These are phyloP conservation scores for Nerophis ophidion DNA, from an alignment of 2,113 vertebrate species.

Conservation along the genomic window DNA sequence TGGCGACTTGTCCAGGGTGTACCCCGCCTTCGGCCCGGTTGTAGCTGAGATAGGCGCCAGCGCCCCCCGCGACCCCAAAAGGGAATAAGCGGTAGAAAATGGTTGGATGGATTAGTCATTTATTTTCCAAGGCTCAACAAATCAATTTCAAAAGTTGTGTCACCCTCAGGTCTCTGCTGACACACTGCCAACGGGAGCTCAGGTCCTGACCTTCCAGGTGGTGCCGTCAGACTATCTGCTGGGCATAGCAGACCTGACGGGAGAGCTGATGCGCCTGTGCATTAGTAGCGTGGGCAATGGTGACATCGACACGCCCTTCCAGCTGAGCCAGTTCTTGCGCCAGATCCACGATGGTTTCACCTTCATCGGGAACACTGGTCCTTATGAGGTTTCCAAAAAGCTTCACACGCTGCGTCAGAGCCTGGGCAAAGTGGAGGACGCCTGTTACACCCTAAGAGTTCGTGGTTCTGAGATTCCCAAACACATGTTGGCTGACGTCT, in stretches of 20 bases:
- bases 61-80: too few species aligned
- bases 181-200: slow-evolving; percentile 36
- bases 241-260: slow-evolving; percentile 91
- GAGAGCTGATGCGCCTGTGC: slow-evolving; percentile 95
- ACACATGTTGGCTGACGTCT: slow-evolving; percentile 94
- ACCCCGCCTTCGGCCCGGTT: too few species aligned
- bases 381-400: slow-evolving; percentile 96
- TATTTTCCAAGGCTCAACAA: too few species aligned
- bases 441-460: slow-evolving; percentile 88
- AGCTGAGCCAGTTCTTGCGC: slow-evolving; percentile 89
- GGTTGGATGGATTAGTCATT: too few species aligned
- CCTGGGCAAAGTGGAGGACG: slow-evolving; percentile 92
- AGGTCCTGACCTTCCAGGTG: slow-evolving; percentile 76
- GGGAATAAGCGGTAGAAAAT: too few species aligned
- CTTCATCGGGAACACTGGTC: slow-evolving; percentile 93
- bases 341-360: slow-evolving; percentile 94
- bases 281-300: slow-evolving; percentile 95
- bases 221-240: slow-evolving; percentile 92
- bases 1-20: too few species aligned
- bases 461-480: slow-evolving; percentile 94
- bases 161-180: slow-evolving; percentile 50
- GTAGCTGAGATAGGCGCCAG: too few species aligned
- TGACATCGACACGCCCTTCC: slow-evolving; percentile 94
- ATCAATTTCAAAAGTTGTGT: background rate
- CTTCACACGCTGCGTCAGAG: slow-evolving; percentile 91